Evolutionary conservation across 1,140 invertebrate genomes (phyloP).

Genomic region (Babylonia areolata): DNA sequence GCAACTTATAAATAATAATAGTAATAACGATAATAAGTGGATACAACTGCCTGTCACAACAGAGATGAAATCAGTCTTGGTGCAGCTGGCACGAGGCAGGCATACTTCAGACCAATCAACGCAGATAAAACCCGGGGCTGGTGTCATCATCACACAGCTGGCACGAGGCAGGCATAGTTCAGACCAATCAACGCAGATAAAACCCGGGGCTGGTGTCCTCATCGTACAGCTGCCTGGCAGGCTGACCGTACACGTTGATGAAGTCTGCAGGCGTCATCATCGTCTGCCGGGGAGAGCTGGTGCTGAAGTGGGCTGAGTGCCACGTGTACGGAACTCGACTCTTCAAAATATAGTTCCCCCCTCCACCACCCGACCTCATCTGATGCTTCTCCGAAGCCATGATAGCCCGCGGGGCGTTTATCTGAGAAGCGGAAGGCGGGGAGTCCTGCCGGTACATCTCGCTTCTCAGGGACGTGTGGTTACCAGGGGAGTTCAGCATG

Average conservation of each 20-base stretch:
- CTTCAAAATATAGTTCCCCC: constrained; percentile 25
- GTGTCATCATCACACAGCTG: constrained; percentile 4
- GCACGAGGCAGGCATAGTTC: too few relatives aligned
- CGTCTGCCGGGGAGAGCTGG: not conserved
- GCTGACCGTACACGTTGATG: constrained; percentile 24
- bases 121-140: not conserved
- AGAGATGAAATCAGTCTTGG: too few relatives aligned
- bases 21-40: too few relatives aligned
- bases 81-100: too few relatives aligned
- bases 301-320: not conserved
- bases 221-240: not conserved
- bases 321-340: constrained; percentile 1
- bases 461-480: not conserved
- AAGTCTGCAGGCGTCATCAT: constrained; percentile 27
- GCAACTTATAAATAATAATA: too few relatives aligned
- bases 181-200: constrained; percentile 12
- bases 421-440: not conserved
- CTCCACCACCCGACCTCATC: not conserved
- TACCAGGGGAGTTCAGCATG: not conserved
- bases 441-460: constrained; percentile 26
- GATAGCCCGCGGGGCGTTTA: not conserved
- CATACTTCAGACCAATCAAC: too few relatives aligned
- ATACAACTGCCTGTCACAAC: too few relatives aligned
- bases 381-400: not conserved
- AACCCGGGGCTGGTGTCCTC: not conserved